phyloP scores from a whole-genome alignment of 2,797 vertebrate species.

The Sebastes diaconus region DNA sequence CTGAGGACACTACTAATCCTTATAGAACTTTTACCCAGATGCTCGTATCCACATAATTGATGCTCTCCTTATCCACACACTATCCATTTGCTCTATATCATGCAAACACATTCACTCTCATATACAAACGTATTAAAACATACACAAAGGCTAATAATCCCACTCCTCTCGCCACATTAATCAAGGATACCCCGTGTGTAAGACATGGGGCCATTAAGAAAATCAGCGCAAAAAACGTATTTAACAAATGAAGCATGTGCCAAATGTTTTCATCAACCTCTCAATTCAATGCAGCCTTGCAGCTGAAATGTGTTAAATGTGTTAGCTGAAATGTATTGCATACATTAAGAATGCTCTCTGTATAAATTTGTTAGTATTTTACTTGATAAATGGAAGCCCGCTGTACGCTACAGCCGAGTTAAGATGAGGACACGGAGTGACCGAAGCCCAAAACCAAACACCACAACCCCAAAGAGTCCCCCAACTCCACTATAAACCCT shows the following conservation, averaged over 20 bases:
- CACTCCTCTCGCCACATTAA: slow-evolving; percentile 24
- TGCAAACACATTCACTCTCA: slow-evolving; percentile 30
- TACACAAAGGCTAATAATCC: slow-evolving; percentile 28
- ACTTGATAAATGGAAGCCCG: slow-evolving; percentile 53
- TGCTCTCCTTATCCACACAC: background rate
- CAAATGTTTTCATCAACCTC: slow-evolving; percentile 46
- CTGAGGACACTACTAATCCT: background rate
- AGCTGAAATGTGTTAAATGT: slow-evolving; percentile 31
- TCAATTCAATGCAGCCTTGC: slow-evolving; percentile 24
- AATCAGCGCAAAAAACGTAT: slow-evolving; percentile 20
- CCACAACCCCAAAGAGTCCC: slow-evolving; percentile 51
- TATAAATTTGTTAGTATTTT: slow-evolving; percentile 48
- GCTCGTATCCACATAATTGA: background rate
- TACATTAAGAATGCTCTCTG: slow-evolving; percentile 39
- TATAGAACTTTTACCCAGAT: slow-evolving; percentile 24
- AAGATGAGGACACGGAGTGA: slow-evolving; percentile 61
- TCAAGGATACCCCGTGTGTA: slow-evolving; percentile 23
- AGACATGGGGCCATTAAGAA: slow-evolving; percentile 15
- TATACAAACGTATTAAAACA: slow-evolving; percentile 32
- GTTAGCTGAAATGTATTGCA: background rate
- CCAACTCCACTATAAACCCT: slow-evolving; percentile 71
- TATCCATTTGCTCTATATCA: slow-evolving; percentile 43
- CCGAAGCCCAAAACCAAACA: slow-evolving; percentile 49
- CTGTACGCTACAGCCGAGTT: slow-evolving; percentile 34
- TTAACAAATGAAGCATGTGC: slow-evolving; percentile 42